A percentile compares a stretch with the other conserved stretches of the same genome.
phyloP scores from a whole-genome alignment of 2,797 vertebrate genomes.

The Peromyscus nudipes region DNA sequence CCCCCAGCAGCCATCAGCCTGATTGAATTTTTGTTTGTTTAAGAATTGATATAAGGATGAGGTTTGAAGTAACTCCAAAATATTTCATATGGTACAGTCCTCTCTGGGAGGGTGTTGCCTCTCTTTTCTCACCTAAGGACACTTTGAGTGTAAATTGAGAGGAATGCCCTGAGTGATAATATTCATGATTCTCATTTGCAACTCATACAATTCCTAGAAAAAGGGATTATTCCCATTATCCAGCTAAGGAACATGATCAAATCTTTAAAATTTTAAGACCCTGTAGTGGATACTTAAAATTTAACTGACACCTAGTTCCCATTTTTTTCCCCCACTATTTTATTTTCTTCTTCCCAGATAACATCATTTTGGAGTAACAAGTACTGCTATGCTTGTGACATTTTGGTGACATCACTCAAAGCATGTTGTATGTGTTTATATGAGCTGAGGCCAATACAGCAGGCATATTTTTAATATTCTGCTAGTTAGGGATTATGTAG shows the following conservation, averaged over 20 bases:
- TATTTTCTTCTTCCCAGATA: not conserved
- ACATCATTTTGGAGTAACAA: not conserved
- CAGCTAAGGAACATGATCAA: not conserved
- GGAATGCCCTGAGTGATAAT: not conserved
- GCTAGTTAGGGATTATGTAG: slow-evolving; percentile 19
- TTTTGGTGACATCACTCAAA: not conserved
- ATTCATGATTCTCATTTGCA: not conserved
- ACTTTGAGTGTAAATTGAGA: not conserved
- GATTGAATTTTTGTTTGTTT: slow-evolving; percentile 24
- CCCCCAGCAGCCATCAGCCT: not conserved
- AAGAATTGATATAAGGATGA: not conserved
- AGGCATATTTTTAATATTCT: slow-evolving; percentile 13
- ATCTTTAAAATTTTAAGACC: slow-evolving; percentile 21
- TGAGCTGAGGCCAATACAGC: not conserved
- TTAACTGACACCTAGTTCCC: not conserved
- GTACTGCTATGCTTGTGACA: slow-evolving; percentile 2
- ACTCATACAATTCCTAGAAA: not conserved
- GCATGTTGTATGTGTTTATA: not conserved
- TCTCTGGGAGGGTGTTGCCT: not conserved
- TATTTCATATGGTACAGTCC: not conserved
- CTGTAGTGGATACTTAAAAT: not conserved
- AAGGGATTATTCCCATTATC: not conserved
- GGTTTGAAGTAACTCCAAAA: not conserved
- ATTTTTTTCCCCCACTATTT: not conserved
- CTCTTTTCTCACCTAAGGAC: not conserved